Conservation (phyloP, 2,888 invertebrate genomes). For the Limnephilus rhombicus region DNA sequence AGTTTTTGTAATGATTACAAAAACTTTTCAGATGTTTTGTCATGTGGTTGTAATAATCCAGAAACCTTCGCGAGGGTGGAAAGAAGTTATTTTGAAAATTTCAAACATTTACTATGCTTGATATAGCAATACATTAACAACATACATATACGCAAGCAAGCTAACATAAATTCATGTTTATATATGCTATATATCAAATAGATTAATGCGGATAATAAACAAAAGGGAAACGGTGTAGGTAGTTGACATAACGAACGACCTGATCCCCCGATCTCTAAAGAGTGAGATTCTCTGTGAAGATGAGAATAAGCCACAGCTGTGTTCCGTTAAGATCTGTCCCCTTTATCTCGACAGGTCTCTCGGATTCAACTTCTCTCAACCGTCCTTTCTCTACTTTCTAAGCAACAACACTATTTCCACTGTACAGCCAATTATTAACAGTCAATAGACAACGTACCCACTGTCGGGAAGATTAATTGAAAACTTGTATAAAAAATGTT, state of each 20-base stretch:
- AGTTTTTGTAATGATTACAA: too few species aligned
- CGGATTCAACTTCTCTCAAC: not conserved
- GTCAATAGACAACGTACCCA: not conserved
- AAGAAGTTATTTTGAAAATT: too few species aligned
- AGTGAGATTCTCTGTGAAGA: not conserved
- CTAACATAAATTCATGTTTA: too few species aligned
- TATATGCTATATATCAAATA: not conserved
- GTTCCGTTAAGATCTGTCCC: not conserved
- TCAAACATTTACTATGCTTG: too few species aligned
- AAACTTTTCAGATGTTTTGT: too few species aligned
- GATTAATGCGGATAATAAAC: not conserved
- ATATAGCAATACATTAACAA: too few species aligned
- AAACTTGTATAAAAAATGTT: not conserved
- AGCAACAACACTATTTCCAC: not conserved
- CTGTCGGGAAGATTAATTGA: not conserved
- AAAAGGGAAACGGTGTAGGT: not conserved
- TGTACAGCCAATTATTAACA: not conserved
- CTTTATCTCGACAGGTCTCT: not conserved
- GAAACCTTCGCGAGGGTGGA: too few species aligned
- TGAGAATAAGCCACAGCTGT: not conserved
- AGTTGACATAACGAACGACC: not conserved
- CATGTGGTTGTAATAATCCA: too few species aligned
- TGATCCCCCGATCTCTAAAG: not conserved
- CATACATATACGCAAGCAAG: too few species aligned
- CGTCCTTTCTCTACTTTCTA: conserved; percentile 1